phyloP scores from a whole-genome alignment of 2,797 vertebrate species.

The Heteromormyrus szaboi region DNA sequence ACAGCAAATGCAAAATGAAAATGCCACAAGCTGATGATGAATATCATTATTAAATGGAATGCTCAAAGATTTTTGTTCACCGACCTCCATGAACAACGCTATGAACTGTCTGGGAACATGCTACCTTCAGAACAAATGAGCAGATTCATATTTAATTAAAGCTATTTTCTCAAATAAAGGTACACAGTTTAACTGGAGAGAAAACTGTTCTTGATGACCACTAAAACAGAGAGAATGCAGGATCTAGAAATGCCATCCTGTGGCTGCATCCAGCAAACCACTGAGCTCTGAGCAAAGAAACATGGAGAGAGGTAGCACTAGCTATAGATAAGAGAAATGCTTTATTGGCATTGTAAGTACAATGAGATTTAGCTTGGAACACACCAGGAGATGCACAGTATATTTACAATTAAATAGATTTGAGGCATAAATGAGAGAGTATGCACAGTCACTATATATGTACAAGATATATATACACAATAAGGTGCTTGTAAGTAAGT shows the following conservation, averaged over 20 bases:
- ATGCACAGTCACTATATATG: too few relatives aligned
- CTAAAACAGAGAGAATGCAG: neutral
- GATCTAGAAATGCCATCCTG: neutral
- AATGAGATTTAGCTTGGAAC: too few relatives aligned
- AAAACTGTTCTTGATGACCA: neutral
- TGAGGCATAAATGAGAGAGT: too few relatives aligned
- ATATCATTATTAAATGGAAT: neutral
- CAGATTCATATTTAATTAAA: neutral
- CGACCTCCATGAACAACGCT: neutral
- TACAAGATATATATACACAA: too few relatives aligned
- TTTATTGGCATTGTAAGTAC: too few relatives aligned
- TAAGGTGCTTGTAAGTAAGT: too few relatives aligned
- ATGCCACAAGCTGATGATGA: neutral
- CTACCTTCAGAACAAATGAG: neutral
- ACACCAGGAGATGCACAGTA: too few relatives aligned
- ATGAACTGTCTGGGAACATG: neutral
- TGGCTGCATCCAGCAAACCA: neutral
- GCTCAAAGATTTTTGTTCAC: neutral
- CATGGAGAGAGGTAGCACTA: neutral
- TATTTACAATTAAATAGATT: too few relatives aligned
- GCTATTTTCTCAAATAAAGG: neutral
- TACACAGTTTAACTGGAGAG: neutral
- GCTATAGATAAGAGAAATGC: neutral
- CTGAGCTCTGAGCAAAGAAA: neutral
- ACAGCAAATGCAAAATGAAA: neutral